Base-by-base conservation (phyloP, 2,888 invertebrate species). In the Anthoptus insignis region DNA sequence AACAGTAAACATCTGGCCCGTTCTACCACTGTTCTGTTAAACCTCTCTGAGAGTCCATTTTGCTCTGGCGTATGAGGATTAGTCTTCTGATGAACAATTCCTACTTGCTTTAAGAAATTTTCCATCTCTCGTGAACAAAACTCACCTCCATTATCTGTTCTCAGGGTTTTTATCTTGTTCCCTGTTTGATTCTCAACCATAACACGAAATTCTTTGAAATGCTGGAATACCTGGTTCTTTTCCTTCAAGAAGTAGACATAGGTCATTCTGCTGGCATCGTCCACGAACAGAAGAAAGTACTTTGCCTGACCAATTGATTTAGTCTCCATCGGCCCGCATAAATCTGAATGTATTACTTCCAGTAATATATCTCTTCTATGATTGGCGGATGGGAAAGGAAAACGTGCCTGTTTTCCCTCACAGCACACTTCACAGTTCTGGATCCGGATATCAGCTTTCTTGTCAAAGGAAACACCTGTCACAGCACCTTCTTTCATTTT, bases 111-210 rank as follows among this genome's bases (percentile, higher is more conserved):
- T 11, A 32, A 32, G 11, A 8, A 32, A 9, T 5, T 32, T 9
- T 32, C 32, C 5, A 32, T 8, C 11, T 32, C 11, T 9, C 6
- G 2, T 9, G 32, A 32, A 11, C 32, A 64, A 50, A 63, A 76
- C 47, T 74, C 73, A 22, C 42, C 22, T 3, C 77, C 74, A 56
- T 68, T 67, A 32, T 71, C 70, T 14, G 65, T 32, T 11, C 32
- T 49, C 7, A 73, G 22, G 2, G 61, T 34, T 27, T 73, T 72
- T 5, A 71, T 65, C 19, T 64, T 67, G 19, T 52, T 65, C 11
- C 45, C 39, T 24, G 37, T 9, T 34, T 70, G 68, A 49, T 67
- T 71, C 37, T 66, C 67, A 7, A 59, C 60, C 39, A 60, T 24
- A 9, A 37, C 11, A 22, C 68, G 59, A 39, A 67, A 67, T 1